Evolutionary conservation across 2,113 vertebrate genomes (phyloP), one percentile per base, ranked within the genome.

Genomic region (Leptobrachium ailaonicum): DNA sequence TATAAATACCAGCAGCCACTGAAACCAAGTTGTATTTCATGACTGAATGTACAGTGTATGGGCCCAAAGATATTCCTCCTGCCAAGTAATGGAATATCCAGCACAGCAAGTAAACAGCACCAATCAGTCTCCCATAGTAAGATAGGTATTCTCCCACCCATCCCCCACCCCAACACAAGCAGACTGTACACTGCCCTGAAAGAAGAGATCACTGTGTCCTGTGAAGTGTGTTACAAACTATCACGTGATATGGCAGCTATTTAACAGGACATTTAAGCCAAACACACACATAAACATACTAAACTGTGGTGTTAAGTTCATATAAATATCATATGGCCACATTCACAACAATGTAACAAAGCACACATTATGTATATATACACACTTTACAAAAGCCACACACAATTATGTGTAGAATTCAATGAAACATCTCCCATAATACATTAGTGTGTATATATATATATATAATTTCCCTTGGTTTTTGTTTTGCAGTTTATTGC

Each of bases 91-190:
- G 2, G 3, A 60, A 12, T 12, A 7, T 11, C 13, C 4, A 14
- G 10, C 56, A 7, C 56, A 54, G 6, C 50, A 54, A 54, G 50
- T 54, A 54, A 54, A 54, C 50, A 32, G 20, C 20, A 32, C 20
- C 20, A 32, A 32, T 32, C 20, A 32, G 20, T 32, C 20, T 32
- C 20, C 20, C 67, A 69, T 6, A 45, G 41, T 43, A 32, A 45
- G 4, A 14, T 44, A 9, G 43, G n/a, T 13, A 41, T 14, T 8
- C 6, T 54, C 50, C n/a, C 9, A 3, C 70, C 70, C 70, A 8
- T 71, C 70, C 70, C 70, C 70, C 47, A 53, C 68, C 20, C 68
- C n/a, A 32, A 20, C 53, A 58, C 20, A 40, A 71, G 2, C 43
- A 53, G 6, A 50, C 44, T 71, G 50, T 73, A 58, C 41, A 73